Conservation (phyloP, 2,113 vertebrate species). For the Todiramphus chloris region DNA sequence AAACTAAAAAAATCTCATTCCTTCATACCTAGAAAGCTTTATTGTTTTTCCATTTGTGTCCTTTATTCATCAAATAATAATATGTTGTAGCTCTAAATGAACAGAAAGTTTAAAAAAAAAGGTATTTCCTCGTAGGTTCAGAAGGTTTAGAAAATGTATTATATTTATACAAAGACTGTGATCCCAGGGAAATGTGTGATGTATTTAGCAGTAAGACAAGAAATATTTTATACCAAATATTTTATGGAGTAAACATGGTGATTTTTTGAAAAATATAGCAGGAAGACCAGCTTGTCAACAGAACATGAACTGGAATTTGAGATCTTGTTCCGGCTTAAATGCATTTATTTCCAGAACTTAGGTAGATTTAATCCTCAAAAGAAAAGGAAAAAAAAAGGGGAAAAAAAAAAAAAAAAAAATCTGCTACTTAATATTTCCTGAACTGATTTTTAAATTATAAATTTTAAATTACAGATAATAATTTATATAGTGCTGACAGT, state of each 20-base stretch:
- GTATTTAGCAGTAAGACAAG: not conserved
- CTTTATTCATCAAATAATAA: not conserved
- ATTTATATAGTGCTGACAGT: not conserved
- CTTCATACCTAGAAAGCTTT: not conserved
- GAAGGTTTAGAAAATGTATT: not conserved
- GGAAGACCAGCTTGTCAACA: not conserved
- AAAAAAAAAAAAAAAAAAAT: no score
- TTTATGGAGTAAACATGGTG: not conserved
- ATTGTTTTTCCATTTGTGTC: not conserved
- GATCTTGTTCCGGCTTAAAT: accelerated
- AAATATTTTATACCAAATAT: not conserved
- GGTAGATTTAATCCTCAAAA: no score
- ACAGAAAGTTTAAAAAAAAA: not conserved
- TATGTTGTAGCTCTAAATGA: not conserved
- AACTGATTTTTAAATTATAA: not conserved
- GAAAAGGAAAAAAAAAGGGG: not conserved
- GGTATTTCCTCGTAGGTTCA: accelerated
- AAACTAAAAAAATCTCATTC: not conserved
- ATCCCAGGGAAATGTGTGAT: not conserved
- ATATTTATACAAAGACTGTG: not conserved
- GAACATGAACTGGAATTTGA: not conserved
- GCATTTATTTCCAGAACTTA: not conserved
- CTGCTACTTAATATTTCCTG: not conserved
- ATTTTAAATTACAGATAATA: not conserved
- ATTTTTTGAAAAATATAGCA: not conserved